Evolutionary conservation across 2,888 invertebrate species (phyloP).

Genomic region (Lasiommata megera): DNA sequence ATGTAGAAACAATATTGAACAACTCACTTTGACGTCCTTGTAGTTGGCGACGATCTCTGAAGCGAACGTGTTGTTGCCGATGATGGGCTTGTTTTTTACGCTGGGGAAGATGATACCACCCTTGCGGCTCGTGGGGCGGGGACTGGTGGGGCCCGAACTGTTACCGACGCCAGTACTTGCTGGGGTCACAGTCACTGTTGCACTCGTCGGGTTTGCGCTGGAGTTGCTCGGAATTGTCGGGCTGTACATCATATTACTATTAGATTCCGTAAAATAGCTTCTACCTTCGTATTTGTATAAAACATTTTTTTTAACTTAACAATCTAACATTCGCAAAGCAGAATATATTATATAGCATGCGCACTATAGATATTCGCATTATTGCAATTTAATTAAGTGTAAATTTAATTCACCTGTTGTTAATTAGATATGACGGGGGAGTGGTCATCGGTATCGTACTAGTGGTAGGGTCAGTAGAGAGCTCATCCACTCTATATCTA

Average conservation of each 20-base stretch:
- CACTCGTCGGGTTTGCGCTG: slow-evolving; percentile 45
- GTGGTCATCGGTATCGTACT: slow-evolving; percentile 60
- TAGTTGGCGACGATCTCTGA: slow-evolving; percentile 88
- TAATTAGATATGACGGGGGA: slow-evolving; percentile 46
- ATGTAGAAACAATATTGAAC: slow-evolving; percentile 7
- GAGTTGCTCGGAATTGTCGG: slow-evolving; percentile 60
- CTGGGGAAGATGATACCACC: slow-evolving; percentile 95
- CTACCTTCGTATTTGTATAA: neutral
- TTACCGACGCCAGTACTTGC: slow-evolving; percentile 51
- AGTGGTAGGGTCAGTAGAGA: slow-evolving; percentile 61
- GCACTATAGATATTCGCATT: slow-evolving; percentile 44
- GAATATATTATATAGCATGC: slow-evolving; percentile 35
- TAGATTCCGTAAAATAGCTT: slow-evolving; percentile 42
- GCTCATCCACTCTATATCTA: slow-evolving; percentile 80
- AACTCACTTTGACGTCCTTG: slow-evolving; percentile 91
- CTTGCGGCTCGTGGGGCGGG: slow-evolving; percentile 82
- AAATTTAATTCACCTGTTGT: slow-evolving; percentile 72
- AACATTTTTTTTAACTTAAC: neutral
- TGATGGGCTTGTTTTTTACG: slow-evolving; percentile 93
- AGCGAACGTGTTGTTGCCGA: slow-evolving; percentile 90
- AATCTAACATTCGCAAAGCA: slow-evolving; percentile 42
- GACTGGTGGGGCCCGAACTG: slow-evolving; percentile 48
- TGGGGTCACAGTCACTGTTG: slow-evolving; percentile 63
- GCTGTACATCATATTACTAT: slow-evolving; percentile 70
- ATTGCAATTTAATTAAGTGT: slow-evolving; percentile 36